Base-by-base conservation (phyloP, 2,888 invertebrate genomes). In the Globia sparganii region DNA sequence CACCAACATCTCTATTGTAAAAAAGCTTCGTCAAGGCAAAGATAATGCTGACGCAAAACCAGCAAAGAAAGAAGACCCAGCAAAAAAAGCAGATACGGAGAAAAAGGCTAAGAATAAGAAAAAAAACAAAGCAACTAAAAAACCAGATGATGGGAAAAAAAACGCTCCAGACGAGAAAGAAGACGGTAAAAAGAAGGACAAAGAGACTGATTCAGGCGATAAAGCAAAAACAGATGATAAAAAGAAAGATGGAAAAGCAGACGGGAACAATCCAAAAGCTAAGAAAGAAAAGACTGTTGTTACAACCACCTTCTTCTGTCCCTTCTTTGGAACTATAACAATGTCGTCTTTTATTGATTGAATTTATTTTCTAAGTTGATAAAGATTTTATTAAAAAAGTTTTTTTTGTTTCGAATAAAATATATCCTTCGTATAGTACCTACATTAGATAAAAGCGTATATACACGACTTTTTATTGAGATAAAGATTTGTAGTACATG, bases 321-420 rank as follows among this genome's bases (percentile, higher is more conserved):
- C 96, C 0, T 95, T 92, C 77, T 91, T 95, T 62, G 95, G 96
- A 18, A 87, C 94, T 4, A 89, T 96, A 15, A 93, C 90, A 21
- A 93, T 95, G 93, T 86, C 89, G 4, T 81, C 90, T 1, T 90
- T 89, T 78, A 67, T 92, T 25, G 91, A 92, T 80, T 90, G 72
- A 87, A 71, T 64, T 69, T 8, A 28, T 68, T 59, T 73, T 73
- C 6, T 21, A 73, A 58, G n/a, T 13, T n/a, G n/a, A 56, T 80
- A 70, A 75, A 56, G 13, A 56, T 74, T 67, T 53, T 72, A 64
- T 2, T 40, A 58, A 2, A 11, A 53, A 25, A 56, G 53, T 18
- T 11, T n/a, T 40, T 62, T 18, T 69, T 18, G 21, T 13, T 59
- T 15, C 2, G 1, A 15, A 25, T 31, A 31, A 31, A 15, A 46